A percentile compares a stretch with the other conserved stretches of the same genome.
These are phyloP conservation scores for Ciconia maguari DNA, from an alignment of 2,113 vertebrate genomes.

Conservation along the genomic window DNA sequence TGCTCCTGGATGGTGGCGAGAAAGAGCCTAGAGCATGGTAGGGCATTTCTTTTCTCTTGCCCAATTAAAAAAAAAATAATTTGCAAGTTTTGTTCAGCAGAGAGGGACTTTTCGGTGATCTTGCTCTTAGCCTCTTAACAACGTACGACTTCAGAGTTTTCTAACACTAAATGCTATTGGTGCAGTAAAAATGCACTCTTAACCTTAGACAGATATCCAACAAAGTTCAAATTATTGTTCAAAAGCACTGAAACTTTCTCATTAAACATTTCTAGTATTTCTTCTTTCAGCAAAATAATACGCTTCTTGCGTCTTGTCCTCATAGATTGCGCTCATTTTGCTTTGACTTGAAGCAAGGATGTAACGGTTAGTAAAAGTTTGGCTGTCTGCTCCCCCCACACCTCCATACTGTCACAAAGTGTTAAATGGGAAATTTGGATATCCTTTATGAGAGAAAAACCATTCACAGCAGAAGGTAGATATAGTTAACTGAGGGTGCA, in stretches of 20 bases:
- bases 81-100: neutral
- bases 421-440: neutral
- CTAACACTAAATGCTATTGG: neutral
- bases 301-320: neutral
- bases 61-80: neutral
- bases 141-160: neutral
- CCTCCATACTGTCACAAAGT: neutral
- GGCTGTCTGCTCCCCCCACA: accelerated
- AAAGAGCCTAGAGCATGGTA: neutral
- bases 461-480: neutral
- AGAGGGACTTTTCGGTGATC: neutral
- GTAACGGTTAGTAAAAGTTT: neutral
- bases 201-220: neutral
- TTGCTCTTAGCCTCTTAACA: neutral
- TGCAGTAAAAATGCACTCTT: neutral
- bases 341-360: neutral
- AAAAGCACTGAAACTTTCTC: neutral
- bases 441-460: neutral
- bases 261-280: neutral
- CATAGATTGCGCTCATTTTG: neutral
- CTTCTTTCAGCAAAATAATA: neutral
- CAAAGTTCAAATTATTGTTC: neutral
- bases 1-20: neutral
- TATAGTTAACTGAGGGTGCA: neutral
- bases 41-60: neutral